These are phyloP conservation scores for Reticulitermes speratus DNA, from an alignment of 1,140 invertebrate species.

Conservation along the genomic window DNA sequence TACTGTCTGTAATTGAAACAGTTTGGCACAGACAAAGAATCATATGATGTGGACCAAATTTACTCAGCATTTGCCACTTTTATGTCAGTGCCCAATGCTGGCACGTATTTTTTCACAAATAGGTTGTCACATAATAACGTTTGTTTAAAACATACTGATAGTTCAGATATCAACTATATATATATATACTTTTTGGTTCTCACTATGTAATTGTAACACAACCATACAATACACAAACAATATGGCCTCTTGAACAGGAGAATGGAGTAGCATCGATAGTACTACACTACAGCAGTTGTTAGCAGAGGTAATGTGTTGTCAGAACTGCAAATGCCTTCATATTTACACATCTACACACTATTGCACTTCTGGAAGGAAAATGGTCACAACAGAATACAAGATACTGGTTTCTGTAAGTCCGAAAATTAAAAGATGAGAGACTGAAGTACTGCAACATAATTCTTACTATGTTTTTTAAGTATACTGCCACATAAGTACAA, in stretches of 20 bases:
- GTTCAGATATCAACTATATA: background rate
- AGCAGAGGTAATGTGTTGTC: background rate
- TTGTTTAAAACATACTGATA: background rate
- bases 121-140: background rate
- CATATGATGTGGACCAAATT: background rate
- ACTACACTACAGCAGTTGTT: background rate
- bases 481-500: too few relatives aligned
- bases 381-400: background rate
- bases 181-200: background rate
- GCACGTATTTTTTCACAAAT: background rate
- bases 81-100: background rate
- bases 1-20: too few relatives aligned
- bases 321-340: background rate
- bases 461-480: too few relatives aligned
- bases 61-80: too few relatives aligned
- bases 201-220: background rate
- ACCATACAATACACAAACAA: background rate
- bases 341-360: background rate
- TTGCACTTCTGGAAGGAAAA: background rate
- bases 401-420: background rate
- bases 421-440: too few relatives aligned
- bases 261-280: background rate
- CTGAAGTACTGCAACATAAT: too few relatives aligned
- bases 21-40: background rate
- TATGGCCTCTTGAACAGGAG: slow-evolving; percentile 1